A percentile compares a stretch with the other conserved stretches of the same genome.
phyloP scores from a whole-genome alignment of 2,888 invertebrate genomes.

The Pediacus dermestoides region DNA sequence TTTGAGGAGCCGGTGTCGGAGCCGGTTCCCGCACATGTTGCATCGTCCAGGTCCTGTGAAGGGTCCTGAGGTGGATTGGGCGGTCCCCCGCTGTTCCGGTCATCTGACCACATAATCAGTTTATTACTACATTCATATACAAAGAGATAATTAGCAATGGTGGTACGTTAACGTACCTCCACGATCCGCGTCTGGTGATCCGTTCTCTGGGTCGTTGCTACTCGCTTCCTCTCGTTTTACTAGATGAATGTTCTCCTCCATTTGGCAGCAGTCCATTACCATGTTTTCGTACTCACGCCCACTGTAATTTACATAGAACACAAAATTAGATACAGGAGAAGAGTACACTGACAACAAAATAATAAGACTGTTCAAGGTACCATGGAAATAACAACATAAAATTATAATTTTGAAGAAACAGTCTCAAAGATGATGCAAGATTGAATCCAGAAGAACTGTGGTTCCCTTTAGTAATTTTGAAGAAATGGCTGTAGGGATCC shows the following conservation, averaged over 20 bases:
- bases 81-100: conserved; percentile 56
- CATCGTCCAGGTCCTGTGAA: conserved; percentile 44
- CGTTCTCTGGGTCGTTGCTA: conserved; percentile 78
- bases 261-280: conserved; percentile 90
- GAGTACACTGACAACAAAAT: no score
- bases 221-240: conserved; percentile 80
- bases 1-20: conserved; percentile 42
- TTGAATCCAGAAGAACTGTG: no score
- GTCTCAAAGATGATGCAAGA: no score
- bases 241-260: conserved; percentile 76
- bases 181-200: conserved; percentile 81
- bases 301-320: no score
- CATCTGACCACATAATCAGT: conserved; percentile 51
- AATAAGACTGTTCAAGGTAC: no score
- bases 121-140: conserved; percentile 39
- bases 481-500: no score
- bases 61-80: conserved; percentile 50
- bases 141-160: conserved; percentile 43
- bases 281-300: conserved; percentile 85
- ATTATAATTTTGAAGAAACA: no score
- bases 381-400: no score
- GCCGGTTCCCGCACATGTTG: conserved; percentile 28
- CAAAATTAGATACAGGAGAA: no score
- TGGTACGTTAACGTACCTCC: conserved; percentile 56
- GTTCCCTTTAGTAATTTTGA: no score